Base-by-base conservation (phyloP, 2,888 invertebrate genomes). In the Patella ulyssiponensis region DNA sequence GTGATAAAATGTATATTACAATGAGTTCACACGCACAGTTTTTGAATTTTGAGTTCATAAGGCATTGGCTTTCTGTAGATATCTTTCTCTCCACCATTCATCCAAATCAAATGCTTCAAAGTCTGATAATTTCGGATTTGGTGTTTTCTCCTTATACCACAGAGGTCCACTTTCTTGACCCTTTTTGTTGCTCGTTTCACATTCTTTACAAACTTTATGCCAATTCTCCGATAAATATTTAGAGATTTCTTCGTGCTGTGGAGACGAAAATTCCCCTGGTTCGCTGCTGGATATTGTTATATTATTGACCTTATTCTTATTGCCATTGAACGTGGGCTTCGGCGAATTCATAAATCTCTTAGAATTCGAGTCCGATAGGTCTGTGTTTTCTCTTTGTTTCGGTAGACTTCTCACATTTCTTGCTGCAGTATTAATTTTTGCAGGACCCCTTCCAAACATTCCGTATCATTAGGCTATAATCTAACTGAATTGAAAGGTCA, bases 381-480 rank as follows among this genome's bases (percentile, higher is more conserved):
- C 64, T 64, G 23, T 11, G 64, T 64, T 64, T n/a, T 64, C 64
- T 23, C 64, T 64, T 64, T 64, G 64, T 64, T 64, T 64, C 2
- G 64, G 64, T 23, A 64, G 64, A 64, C 64, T 23, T 64, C 64
- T 64, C 23, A 64, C 64, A 23, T 64, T 64, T 23, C 64, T 20
- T 64, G 64, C 23, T 64, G 64, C 20, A 64, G 64, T 64, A 14
- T 64, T 64, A 64, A 64, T 64, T 64, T 64, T 64, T 12, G 64
- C 23, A 64, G 64, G 64, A 23, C 64, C 64, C 64, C 64, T 64
- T 64, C 20, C 20, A 64, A 23, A 64, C 64, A 64, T 64, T 23
- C 64, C 23, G 23, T 11, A 7, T 64, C 64, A 64, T 23, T 14
- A 23, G 23, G 64, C 64, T 23, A 20, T 64, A 23, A 20, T 64